Evolutionary conservation across 2,797 vertebrate species (phyloP).

Genomic region (Melanogrammus aeglefinus): DNA sequence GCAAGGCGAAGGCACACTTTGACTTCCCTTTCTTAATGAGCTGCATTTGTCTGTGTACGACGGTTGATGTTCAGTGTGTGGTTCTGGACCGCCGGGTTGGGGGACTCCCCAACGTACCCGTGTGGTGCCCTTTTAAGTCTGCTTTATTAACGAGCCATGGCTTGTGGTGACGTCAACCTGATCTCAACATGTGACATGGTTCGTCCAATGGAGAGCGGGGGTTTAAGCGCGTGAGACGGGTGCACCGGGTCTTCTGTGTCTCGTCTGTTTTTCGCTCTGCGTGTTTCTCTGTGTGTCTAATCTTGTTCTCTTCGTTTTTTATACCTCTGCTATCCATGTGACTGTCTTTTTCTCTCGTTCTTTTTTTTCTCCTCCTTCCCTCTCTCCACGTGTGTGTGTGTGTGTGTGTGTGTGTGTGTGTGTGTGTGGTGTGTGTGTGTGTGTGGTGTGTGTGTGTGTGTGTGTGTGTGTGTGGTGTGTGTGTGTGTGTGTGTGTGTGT

Average conservation of each 20-base stretch:
- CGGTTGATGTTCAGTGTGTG: neutral
- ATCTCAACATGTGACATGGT: neutral
- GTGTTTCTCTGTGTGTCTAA: conserved; percentile 46
- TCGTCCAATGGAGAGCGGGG: neutral
- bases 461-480: conserved; percentile 22
- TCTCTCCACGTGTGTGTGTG: conserved; percentile 26
- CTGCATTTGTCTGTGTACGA: neutral
- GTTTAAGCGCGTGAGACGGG: neutral
- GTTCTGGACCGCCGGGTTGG: neutral
- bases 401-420: neutral
- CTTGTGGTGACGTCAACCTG: neutral
- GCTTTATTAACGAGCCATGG: neutral
- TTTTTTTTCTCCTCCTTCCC: conserved; percentile 48
- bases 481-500: conserved; percentile 25
- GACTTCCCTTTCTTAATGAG: neutral
- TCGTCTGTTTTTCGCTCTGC: conserved; percentile 48
- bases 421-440: conserved; percentile 19
- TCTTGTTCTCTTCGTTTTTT: conserved; percentile 33
- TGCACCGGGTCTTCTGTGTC: conserved; percentile 3
- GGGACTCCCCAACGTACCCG: neutral
- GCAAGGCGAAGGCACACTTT: neutral
- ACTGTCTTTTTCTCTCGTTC: conserved; percentile 64
- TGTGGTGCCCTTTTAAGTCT: neutral
- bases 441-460: conserved; percentile 28
- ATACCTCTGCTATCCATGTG: conserved; percentile 68